Conservation (phyloP, 2,113 vertebrate species). For the Ptilorrhoa leucosticta region DNA sequence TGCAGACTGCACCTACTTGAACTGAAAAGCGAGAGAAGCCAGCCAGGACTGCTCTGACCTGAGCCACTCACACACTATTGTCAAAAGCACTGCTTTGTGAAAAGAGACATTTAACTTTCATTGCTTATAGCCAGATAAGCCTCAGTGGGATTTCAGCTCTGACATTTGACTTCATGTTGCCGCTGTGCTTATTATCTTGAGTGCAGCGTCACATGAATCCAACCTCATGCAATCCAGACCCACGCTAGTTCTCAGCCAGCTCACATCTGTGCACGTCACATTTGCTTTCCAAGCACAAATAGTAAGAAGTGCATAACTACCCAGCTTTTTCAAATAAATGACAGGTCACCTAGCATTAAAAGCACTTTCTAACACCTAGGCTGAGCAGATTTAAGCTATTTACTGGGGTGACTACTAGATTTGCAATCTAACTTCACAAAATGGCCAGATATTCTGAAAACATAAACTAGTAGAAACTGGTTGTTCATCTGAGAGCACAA, state of each 20-base stretch:
- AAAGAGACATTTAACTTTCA: neutral
- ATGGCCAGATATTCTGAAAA: neutral
- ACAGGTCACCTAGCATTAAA: neutral
- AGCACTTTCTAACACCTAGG: neutral
- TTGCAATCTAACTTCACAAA: neutral
- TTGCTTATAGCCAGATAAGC: neutral
- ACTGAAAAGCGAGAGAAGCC: neutral
- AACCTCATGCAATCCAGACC: neutral
- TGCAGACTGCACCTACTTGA: neutral
- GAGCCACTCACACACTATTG: neutral
- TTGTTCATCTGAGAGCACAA: neutral
- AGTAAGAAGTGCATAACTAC: neutral
- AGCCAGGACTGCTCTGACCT: neutral
- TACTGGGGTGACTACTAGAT: neutral
- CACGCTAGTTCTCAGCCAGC: neutral
- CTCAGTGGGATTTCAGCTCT: neutral
- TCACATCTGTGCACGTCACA: neutral
- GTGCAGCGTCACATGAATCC: neutral
- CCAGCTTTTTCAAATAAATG: neutral
- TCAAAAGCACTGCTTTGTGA: neutral
- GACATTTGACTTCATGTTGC: neutral
- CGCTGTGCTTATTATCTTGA: neutral
- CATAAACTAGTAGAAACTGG: neutral
- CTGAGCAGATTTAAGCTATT: neutral
- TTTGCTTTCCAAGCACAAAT: neutral